A percentile compares a stretch with the other conserved stretches of the same genome.
phyloP scores from a whole-genome alignment of 2,113 vertebrate genomes.

The Myotis yumanensis region DNA sequence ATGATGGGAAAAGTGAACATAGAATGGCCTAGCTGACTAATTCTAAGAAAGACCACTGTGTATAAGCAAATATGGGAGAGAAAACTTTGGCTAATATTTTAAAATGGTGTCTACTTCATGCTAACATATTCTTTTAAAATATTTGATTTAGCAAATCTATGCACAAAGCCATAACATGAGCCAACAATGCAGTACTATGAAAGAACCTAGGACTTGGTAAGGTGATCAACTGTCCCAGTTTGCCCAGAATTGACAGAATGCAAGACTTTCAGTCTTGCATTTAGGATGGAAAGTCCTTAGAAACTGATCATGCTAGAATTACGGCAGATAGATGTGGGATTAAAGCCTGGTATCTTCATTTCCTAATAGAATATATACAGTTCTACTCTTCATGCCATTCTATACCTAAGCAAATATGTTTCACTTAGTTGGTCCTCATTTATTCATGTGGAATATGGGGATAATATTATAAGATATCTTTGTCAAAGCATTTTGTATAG shows the following conservation, averaged over 20 bases:
- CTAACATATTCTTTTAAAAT: neutral
- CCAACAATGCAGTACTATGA: neutral
- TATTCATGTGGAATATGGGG: slow-evolving; percentile 34
- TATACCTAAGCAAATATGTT: neutral
- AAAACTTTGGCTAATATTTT: neutral
- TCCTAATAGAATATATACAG: neutral
- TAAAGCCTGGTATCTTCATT: neutral
- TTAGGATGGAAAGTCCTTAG: neutral
- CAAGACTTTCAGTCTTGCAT: neutral
- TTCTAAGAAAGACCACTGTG: neutral
- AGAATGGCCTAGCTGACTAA: neutral
- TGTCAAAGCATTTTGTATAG: neutral
- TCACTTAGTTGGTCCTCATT: neutral
- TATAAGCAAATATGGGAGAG: neutral
- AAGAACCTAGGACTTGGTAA: neutral
- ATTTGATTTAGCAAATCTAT: neutral
- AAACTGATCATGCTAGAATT: neutral
- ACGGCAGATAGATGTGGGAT: neutral
- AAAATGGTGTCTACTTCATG: neutral
- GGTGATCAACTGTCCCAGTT: neutral
- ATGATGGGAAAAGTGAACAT: neutral
- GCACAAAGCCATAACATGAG: neutral
- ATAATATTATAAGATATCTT: neutral
- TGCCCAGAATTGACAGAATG: neutral
- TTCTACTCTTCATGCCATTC: neutral